These are phyloP conservation scores for Scartelaos histophorus DNA, from an alignment of 2,113 vertebrate genomes.

Conservation along the genomic window DNA sequence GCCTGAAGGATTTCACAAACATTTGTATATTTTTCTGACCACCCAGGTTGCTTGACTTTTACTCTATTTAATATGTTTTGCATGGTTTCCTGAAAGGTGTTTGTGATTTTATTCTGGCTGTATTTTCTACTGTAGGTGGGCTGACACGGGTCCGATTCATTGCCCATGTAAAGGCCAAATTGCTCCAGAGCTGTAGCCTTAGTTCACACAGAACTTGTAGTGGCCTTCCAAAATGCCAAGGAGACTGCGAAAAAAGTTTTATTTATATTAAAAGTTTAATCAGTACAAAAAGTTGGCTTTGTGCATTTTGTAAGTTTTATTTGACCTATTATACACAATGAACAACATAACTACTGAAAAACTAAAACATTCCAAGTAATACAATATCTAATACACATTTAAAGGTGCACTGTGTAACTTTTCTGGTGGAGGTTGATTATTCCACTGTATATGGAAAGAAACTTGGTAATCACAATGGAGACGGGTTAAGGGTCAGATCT, in stretches of 20 bases:
- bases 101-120: background rate
- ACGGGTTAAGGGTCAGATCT: too few relatives aligned
- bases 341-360: too few relatives aligned
- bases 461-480: too few relatives aligned
- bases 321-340: too few relatives aligned
- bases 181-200: background rate
- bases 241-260: conserved; percentile 1
- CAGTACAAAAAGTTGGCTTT: too few relatives aligned
- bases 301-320: too few relatives aligned
- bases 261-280: background rate
- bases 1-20: too few relatives aligned
- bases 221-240: conserved; percentile 8
- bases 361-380: too few relatives aligned
- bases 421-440: too few relatives aligned
- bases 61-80: background rate
- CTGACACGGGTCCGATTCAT: background rate
- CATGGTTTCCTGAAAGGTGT: background rate
- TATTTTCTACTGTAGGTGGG: background rate
- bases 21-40: background rate
- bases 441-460: too few relatives aligned
- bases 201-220: conserved; percentile 7
- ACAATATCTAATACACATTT: too few relatives aligned
- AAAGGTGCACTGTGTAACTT: too few relatives aligned
- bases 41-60: background rate
- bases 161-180: background rate